Evolutionary conservation across 2,888 invertebrate genomes (phyloP).

Genomic region (Seladonia tumulorum): DNA sequence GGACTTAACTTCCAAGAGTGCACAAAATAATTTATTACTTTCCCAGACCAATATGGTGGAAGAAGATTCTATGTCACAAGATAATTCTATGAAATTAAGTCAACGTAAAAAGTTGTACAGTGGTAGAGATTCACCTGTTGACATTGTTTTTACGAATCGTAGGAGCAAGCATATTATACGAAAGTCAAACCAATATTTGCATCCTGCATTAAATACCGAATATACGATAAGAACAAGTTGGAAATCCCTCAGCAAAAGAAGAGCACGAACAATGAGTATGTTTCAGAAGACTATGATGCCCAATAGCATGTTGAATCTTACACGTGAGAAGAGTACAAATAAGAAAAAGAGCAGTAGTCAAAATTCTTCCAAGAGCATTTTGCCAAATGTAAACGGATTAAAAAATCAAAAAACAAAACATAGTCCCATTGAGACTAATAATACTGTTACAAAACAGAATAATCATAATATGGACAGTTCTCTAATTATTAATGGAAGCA

Average conservation of each 20-base stretch:
- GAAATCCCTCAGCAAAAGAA: background rate
- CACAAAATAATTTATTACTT: background rate
- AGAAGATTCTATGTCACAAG: background rate
- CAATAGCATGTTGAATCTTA: background rate
- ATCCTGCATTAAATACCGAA: constrained; percentile 71
- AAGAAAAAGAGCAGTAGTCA: background rate
- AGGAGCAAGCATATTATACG: background rate
- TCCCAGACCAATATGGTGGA: too few relatives aligned
- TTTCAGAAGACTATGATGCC: background rate
- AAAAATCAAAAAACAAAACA: background rate
- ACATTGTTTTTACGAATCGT: constrained; percentile 58
- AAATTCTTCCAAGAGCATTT: background rate
- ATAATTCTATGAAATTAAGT: background rate
- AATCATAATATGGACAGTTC: background rate
- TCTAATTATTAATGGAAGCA: background rate
- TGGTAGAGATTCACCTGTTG: constrained; percentile 72
- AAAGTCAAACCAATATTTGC: constrained; percentile 38
- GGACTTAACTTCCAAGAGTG: background rate
- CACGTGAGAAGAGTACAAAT: background rate
- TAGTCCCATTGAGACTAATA: background rate
- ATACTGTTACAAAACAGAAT: background rate
- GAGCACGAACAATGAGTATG: background rate
- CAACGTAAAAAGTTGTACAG: constrained; percentile 74
- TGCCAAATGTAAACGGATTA: background rate
- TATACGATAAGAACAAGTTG: background rate